Percentiles rank a stretch among this genome's conserved stretches.
Conservation (phyloP, 2,888 invertebrate species). For the Zaprionus obscuricornis region DNA sequence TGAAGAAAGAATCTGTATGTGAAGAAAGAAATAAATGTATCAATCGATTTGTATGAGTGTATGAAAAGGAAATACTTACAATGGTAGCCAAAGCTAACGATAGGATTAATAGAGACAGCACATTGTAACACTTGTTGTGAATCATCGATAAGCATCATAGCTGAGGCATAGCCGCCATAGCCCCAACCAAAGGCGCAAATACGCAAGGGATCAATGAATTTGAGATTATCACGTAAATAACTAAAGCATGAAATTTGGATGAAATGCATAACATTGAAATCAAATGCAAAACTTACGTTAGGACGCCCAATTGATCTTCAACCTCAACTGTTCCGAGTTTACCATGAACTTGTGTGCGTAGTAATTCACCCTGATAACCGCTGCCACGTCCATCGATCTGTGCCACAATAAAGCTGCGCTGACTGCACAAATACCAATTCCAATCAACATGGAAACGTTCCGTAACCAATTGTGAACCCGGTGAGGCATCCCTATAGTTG, state of each 20-base stretch:
- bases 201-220: conserved; percentile 91
- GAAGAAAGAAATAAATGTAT: neutral
- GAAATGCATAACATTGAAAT: too few species aligned
- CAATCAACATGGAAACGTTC: conserved; percentile 91
- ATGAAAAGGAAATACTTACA: conserved; percentile 84
- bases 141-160: conserved; percentile 91
- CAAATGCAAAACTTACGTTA: conserved; percentile 84
- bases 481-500: conserved; percentile 89
- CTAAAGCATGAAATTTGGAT: too few species aligned
- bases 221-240: conserved; percentile 91
- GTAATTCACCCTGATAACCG: conserved; percentile 91
- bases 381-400: conserved; percentile 95
- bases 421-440: conserved; percentile 93
- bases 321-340: conserved; percentile 90
- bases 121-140: conserved; percentile 91
- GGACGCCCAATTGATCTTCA: conserved; percentile 89
- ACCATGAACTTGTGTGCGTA: conserved; percentile 89
- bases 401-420: conserved; percentile 92
- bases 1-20: conserved; percentile 91
- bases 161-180: conserved; percentile 94
- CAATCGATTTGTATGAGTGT: neutral
- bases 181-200: conserved; percentile 94
- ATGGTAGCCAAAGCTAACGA: conserved; percentile 92
- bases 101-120: conserved; percentile 93
- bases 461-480: conserved; percentile 93